Evolutionary conservation across 2,113 vertebrate species (phyloP).

Genomic region (Rhynchopsitta pachyrhyncha): DNA sequence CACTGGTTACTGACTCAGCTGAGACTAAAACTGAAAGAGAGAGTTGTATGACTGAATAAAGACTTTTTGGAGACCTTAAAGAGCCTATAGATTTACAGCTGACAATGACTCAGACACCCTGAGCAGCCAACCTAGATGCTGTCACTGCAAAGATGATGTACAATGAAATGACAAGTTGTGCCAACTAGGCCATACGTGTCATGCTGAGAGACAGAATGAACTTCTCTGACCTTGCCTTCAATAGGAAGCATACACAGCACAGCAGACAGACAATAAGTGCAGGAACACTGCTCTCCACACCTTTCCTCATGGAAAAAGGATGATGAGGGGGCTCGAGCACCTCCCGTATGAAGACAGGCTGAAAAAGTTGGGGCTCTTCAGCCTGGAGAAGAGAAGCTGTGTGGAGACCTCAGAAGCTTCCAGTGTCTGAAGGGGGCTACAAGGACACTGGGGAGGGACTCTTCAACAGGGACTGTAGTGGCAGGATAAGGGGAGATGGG

Average conservation of each 20-base stretch:
- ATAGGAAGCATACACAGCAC: background rate
- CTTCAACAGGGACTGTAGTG: too few relatives aligned
- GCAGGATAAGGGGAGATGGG: too few relatives aligned
- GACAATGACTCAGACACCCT: slow-evolving; percentile 27
- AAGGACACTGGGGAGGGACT: too few relatives aligned
- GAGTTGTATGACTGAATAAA: background rate
- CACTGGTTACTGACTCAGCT: background rate
- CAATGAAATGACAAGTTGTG: background rate
- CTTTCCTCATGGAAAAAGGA: background rate
- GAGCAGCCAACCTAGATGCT: background rate
- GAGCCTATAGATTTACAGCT: slow-evolving; percentile 20
- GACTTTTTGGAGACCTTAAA: slow-evolving; percentile 10
- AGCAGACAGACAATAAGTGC: background rate
- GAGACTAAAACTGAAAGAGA: background rate
- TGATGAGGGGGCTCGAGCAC: too few relatives aligned
- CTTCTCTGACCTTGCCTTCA: background rate
- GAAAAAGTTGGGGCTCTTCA: too few relatives aligned
- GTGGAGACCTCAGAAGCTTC: too few relatives aligned
- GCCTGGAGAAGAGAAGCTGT: too few relatives aligned
- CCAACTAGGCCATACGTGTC: background rate
- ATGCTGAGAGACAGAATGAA: background rate
- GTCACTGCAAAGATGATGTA: background rate
- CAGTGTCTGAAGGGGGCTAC: too few relatives aligned
- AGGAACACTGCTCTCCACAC: background rate
- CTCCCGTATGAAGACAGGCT: too few relatives aligned